Conservation (phyloP, 2,888 invertebrate species). For the Cephus spinipes region DNA sequence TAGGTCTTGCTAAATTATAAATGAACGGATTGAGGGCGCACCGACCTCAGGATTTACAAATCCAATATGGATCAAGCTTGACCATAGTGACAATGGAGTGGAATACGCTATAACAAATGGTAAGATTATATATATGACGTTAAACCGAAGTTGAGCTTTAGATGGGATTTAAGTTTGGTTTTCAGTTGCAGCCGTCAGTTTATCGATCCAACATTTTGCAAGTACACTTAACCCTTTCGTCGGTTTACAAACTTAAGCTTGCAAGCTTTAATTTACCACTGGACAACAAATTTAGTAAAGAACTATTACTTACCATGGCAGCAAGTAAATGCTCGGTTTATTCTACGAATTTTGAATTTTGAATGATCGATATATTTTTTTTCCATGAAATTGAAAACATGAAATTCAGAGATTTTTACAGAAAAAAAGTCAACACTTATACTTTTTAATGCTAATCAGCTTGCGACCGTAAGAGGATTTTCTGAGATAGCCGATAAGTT, state of each 20-base stretch:
- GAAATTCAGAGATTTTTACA: neutral
- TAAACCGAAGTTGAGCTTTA: too few species aligned
- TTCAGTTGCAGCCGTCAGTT: too few species aligned
- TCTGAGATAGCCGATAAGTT: neutral
- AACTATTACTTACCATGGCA: neutral
- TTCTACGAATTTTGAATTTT: neutral
- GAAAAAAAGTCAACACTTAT: neutral
- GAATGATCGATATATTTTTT: neutral
- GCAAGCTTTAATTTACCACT: neutral
- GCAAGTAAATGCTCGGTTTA: neutral
- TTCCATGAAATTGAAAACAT: neutral
- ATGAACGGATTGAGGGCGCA: neutral
- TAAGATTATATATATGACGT: too few species aligned
- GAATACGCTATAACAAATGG: neutral
- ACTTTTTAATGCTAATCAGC: neutral
- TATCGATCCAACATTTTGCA: neutral
- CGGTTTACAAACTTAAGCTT: neutral
- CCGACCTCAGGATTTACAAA: slow-evolving; percentile 7
- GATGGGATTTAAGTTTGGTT: too few species aligned
- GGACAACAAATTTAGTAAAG: neutral
- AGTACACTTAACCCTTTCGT: neutral
- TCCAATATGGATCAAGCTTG: slow-evolving; percentile 21
- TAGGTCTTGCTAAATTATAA: neutral
- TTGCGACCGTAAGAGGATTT: neutral
- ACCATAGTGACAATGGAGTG: slow-evolving; percentile 3